Conservation (phyloP, 2,888 invertebrate genomes). For the Nasonovia ribisnigri region DNA sequence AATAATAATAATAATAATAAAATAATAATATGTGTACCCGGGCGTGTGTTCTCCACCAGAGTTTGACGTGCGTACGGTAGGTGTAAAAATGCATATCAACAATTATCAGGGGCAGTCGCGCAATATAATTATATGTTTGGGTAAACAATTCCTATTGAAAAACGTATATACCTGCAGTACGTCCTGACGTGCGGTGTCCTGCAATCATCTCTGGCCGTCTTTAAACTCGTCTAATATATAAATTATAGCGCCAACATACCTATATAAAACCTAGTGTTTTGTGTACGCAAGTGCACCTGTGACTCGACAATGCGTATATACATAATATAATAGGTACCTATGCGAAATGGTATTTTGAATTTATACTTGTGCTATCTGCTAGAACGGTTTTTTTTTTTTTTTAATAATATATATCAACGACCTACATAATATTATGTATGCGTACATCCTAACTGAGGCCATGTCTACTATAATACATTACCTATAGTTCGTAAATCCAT, state of each 20-base stretch:
- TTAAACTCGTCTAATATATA: not conserved
- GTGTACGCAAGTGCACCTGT: not conserved
- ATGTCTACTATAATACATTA: not conserved
- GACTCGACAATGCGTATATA: not conserved
- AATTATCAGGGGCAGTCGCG: not conserved
- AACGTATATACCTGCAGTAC: not conserved
- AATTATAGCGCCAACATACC: not conserved
- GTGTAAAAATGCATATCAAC: conserved; percentile 47
- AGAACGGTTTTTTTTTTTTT: not conserved
- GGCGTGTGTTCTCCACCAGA: not conserved
- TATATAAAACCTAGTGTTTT: not conserved
- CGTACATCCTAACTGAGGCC: not conserved
- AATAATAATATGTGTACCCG: no score
- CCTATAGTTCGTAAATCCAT: not conserved
- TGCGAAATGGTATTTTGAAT: not conserved
- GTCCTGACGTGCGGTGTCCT: not conserved
- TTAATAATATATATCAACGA: not conserved
- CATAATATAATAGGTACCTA: not conserved
- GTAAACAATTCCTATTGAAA: conserved; percentile 49
- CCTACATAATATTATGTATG: not conserved
- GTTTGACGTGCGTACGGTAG: not conserved
- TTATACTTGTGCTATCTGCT: not conserved
- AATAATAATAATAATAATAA: not conserved
- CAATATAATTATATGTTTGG: conserved; percentile 43
- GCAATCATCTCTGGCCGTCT: conserved; percentile 11